These are phyloP conservation scores for Calephelis nemesis DNA, from an alignment of 1,140 invertebrate species.

Conservation along the genomic window DNA sequence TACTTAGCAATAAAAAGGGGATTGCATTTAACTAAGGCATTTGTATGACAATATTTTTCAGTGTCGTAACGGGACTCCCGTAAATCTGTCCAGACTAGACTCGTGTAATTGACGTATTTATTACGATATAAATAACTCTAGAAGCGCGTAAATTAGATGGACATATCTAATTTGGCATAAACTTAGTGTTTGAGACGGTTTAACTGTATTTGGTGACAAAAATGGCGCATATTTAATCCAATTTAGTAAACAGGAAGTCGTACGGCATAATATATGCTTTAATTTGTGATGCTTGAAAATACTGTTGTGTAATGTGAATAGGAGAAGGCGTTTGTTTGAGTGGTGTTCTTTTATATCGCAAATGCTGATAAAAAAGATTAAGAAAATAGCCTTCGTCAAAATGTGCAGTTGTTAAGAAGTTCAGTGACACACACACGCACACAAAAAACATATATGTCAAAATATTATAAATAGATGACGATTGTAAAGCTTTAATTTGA, in stretches of 20 bases:
- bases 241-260: neutral
- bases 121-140: slow-evolving; percentile 43
- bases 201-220: slow-evolving; percentile 1
- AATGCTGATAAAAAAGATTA: no score
- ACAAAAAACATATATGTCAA: no score
- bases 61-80: slow-evolving; percentile 17
- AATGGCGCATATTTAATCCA: slow-evolving; percentile 5
- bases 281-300: no score
- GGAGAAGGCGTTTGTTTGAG: no score
- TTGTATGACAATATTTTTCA: slow-evolving; percentile 34
- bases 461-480: no score
- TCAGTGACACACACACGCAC: no score
- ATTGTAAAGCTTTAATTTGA: no score
- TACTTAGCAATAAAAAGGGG: slow-evolving; percentile 6
- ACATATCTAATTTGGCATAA: slow-evolving; percentile 30
- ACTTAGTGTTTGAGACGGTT: slow-evolving; percentile 9
- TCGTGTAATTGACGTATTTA: slow-evolving; percentile 46
- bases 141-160: slow-evolving; percentile 37
- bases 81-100: slow-evolving; percentile 39
- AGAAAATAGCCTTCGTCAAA: no score
- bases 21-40: slow-evolving; percentile 12
- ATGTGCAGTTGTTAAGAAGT: no score
- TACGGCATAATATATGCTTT: no score
- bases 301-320: no score
- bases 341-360: no score